Evolutionary conservation across 2,113 vertebrate genomes (phyloP).

Genomic region (Campylomormyrus tamandua): DNA sequence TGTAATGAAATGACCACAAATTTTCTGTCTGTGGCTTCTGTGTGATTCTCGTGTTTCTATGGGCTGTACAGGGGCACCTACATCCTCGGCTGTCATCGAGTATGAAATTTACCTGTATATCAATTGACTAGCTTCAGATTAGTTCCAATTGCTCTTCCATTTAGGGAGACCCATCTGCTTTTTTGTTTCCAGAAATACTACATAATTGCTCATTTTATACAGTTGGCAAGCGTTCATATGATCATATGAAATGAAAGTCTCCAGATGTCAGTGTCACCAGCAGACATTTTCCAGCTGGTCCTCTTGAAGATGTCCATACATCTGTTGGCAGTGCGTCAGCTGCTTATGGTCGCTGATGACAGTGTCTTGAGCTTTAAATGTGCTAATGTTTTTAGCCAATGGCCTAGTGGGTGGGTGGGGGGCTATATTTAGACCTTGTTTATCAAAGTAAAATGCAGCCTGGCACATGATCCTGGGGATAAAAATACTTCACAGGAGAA

Average conservation of each 20-base stretch:
- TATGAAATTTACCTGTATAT: neutral
- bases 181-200: neutral
- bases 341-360: neutral
- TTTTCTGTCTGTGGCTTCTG: neutral
- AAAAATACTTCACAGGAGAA: conserved; percentile 28
- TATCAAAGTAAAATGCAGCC: conserved; percentile 28
- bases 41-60: neutral
- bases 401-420: neutral
- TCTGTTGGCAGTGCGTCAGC: neutral
- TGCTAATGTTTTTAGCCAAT: neutral
- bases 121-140: neutral
- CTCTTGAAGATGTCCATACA: neutral
- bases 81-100: neutral
- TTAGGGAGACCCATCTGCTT: neutral
- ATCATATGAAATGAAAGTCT: neutral
- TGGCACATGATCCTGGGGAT: conserved; percentile 14
- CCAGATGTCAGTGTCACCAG: neutral
- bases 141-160: neutral
- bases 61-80: neutral
- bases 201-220: neutral
- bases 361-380: neutral
- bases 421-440: conserved; percentile 35
- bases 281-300: neutral
- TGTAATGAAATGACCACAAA: neutral
- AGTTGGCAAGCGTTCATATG: neutral